phyloP scores from a whole-genome alignment of 1,140 invertebrate species.

The Temnothorax nylanderi region DNA sequence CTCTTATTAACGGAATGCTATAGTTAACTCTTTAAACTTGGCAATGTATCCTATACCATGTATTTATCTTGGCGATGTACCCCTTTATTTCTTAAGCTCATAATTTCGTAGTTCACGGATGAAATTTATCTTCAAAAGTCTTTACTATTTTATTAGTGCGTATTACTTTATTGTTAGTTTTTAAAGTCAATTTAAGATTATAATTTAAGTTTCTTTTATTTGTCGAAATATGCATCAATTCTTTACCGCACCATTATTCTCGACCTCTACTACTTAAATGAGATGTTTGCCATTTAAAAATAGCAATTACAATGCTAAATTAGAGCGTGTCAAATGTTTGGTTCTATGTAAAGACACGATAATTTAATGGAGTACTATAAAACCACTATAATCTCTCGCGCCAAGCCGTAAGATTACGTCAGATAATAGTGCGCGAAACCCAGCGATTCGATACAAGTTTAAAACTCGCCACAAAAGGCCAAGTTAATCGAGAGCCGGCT shows the following conservation, averaged over 20 bases:
- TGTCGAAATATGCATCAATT: not conserved
- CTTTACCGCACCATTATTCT: not conserved
- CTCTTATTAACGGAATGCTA: conserved; percentile 27
- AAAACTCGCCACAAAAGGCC: conserved; percentile 49
- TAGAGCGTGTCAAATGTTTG: not conserved
- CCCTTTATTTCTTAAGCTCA: not conserved
- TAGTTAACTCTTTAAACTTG: conserved; percentile 13
- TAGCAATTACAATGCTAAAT: not conserved
- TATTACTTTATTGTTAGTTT: not conserved
- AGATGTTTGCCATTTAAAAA: not conserved
- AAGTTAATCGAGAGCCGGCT: conserved; percentile 33
- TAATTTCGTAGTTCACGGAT: not conserved
- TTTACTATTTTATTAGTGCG: not conserved
- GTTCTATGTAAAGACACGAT: not conserved
- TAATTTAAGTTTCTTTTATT: not conserved
- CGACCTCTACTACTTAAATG: not conserved
- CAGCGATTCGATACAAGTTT: conserved; percentile 41
- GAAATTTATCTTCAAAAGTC: not conserved
- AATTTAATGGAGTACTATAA: conserved; percentile 7
- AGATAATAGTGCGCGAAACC: conserved; percentile 12
- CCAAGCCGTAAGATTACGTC: not conserved
- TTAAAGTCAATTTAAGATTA: not conserved
- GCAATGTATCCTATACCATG: not conserved
- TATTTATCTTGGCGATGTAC: not conserved
- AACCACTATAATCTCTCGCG: not conserved